Base-by-base conservation (phyloP, 2,113 vertebrate species). In the Macrotus californicus region DNA sequence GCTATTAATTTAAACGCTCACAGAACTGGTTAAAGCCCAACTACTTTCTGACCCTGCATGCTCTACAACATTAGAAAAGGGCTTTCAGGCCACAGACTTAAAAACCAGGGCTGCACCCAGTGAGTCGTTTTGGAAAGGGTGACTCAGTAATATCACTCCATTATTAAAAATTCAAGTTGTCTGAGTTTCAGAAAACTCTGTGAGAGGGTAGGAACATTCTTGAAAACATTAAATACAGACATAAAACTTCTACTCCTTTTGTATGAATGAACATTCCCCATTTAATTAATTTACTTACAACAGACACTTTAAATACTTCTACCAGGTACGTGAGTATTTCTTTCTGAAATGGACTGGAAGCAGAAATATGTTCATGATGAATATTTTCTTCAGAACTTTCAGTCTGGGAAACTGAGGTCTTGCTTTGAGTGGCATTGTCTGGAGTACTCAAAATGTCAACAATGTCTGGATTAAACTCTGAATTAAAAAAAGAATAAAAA, bases 311-410 rank as follows among this genome's bases (percentile, higher is more conserved):
- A 96, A 99, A 98, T 86, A 99, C 99, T 77, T 99, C 99, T 97
- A 99, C 98, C 98, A 99, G 98, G 84, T 99, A 98, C 59, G 98
- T 99, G 56, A 99, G 98, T 96, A 99, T 98, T 97, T 99, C 99
- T 97, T 99, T 99, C 96, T 99, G 98, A 97, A 99, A 99, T 97
- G 98, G 99, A 96, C 98, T 99, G 97, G 97, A 98, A 97, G 97
- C 98, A 39, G 94, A 98, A 41, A 97, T 97, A 1, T 98, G 97
- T 2, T 99, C 98, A 52, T 97, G 93, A 34, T 98, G 98, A 92
- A 96, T 97, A 59, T 98, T 97, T 46, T 99, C 99, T 41, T 99
- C 99, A 0, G 98, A 97, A 67, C 94, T 97, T 96, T 99, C 99
- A 69, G 96, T 72, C 75, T 98, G 98, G 31, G 98, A 98, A 82